These are phyloP conservation scores for Porphyrio hochstetteri DNA, from an alignment of 2,113 vertebrate species.

Conservation along the genomic window DNA sequence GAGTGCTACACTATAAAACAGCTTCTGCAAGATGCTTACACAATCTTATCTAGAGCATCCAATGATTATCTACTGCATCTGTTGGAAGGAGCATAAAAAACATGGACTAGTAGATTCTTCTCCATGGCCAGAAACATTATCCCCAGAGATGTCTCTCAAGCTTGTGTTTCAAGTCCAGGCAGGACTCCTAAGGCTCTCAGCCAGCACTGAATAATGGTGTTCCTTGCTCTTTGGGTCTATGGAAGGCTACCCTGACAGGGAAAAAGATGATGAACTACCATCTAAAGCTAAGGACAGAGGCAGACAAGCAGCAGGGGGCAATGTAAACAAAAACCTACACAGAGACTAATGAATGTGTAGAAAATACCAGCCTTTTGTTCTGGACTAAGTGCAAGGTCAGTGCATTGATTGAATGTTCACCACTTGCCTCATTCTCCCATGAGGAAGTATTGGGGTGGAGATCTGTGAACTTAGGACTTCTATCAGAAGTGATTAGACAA, in stretches of 20 bases:
- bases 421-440: background rate
- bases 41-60: background rate
- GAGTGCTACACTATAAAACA: background rate
- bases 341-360: background rate
- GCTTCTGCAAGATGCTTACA: background rate
- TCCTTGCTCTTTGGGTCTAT: background rate
- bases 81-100: background rate
- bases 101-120: background rate
- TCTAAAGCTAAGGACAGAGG: background rate
- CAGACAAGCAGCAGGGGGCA: background rate
- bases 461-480: slow-evolving; percentile 22
- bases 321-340: background rate
- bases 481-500: slow-evolving; percentile 1
- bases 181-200: background rate
- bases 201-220: background rate
- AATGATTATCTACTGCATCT: background rate
- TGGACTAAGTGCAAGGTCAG: slow-evolving; percentile 35
- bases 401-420: background rate
- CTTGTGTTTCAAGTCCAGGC: background rate
- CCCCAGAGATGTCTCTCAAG: background rate
- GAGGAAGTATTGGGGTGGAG: background rate
- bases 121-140: background rate
- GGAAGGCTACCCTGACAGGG: background rate
- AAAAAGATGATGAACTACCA: background rate
- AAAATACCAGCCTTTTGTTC: background rate